A percentile compares a stretch with the other conserved stretches of the same genome.
Conservation (phyloP, 2,113 vertebrate genomes). For the Dromiciops gliroides region DNA sequence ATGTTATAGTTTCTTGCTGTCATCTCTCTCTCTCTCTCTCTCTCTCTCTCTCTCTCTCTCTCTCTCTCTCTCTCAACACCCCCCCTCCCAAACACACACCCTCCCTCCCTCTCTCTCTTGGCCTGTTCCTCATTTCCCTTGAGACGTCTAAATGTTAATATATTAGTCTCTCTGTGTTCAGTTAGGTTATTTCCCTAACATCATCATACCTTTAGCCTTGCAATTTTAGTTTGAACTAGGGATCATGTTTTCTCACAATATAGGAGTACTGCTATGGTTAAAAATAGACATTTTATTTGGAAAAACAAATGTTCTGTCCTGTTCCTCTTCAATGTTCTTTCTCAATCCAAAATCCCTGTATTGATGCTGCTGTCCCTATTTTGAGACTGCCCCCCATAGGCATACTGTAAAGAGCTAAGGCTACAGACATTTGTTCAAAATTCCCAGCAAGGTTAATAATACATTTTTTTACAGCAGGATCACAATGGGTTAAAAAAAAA, state of each 20-base stretch:
- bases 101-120: background rate
- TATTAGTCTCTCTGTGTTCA: background rate
- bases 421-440: conserved; percentile 23
- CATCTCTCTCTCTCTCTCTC: background rate
- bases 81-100: too few relatives aligned
- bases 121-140: background rate
- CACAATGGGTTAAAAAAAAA: background rate
- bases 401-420: background rate
- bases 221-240: background rate
- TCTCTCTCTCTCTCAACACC: background rate
- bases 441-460: conserved; percentile 12
- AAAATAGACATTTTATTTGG: background rate
- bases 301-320: conserved; percentile 23
- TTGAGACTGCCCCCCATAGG: background rate
- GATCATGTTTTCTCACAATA: background rate
- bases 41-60: background rate
- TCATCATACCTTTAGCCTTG: background rate
- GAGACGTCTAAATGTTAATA: background rate
- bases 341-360: background rate
- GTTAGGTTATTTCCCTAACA: background rate
- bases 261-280: background rate
- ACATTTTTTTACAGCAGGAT: background rate
- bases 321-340: background rate
- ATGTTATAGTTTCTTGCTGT: background rate
- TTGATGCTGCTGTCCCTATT: background rate